These are phyloP conservation scores for Himalopsyche phryganea DNA, from an alignment of 1,140 invertebrate genomes.

Conservation along the genomic window DNA sequence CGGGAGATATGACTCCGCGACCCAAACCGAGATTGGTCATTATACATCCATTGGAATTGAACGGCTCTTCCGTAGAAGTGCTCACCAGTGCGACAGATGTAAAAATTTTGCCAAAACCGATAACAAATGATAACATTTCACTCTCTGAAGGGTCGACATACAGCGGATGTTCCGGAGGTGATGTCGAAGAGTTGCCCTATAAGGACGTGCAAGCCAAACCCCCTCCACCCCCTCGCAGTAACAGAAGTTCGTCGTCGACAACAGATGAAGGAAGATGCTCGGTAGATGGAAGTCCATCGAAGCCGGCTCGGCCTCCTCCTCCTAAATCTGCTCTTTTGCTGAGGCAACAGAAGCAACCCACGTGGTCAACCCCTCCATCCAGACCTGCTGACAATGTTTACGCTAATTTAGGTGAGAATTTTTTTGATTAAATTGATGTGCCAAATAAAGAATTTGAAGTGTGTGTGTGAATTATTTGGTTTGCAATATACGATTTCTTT, in stretches of 20 bases:
- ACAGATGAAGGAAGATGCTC: conserved; percentile 49
- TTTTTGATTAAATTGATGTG: not conserved
- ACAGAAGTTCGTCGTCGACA: conserved; percentile 27
- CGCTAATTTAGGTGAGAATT: conserved; percentile 69
- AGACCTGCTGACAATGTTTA: conserved; percentile 67
- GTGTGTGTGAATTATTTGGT: too few species aligned
- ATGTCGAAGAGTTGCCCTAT: conserved; percentile 39
- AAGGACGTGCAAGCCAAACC: conserved; percentile 49
- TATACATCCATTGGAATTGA: conserved; percentile 82
- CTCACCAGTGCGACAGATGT: conserved; percentile 59
- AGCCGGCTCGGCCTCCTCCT: conserved; percentile 66
- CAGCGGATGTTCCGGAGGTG: conserved; percentile 49
- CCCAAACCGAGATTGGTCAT: conserved; percentile 75
- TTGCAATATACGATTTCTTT: too few species aligned
- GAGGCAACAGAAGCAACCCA: conserved; percentile 59
- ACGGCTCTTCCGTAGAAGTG: conserved; percentile 74
- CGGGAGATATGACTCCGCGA: conserved; percentile 53
- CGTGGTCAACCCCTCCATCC: conserved; percentile 44
- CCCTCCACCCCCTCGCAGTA: conserved; percentile 49
- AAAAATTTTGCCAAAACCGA: conserved; percentile 44
- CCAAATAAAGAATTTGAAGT: too few species aligned
- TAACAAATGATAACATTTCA: conserved; percentile 41
- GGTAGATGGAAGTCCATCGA: conserved; percentile 50
- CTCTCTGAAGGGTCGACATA: conserved; percentile 45
- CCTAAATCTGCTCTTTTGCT: conserved; percentile 63